Evolutionary conservation across 2,797 vertebrate genomes (phyloP).

Genomic region (Calcarius lapponicus): DNA sequence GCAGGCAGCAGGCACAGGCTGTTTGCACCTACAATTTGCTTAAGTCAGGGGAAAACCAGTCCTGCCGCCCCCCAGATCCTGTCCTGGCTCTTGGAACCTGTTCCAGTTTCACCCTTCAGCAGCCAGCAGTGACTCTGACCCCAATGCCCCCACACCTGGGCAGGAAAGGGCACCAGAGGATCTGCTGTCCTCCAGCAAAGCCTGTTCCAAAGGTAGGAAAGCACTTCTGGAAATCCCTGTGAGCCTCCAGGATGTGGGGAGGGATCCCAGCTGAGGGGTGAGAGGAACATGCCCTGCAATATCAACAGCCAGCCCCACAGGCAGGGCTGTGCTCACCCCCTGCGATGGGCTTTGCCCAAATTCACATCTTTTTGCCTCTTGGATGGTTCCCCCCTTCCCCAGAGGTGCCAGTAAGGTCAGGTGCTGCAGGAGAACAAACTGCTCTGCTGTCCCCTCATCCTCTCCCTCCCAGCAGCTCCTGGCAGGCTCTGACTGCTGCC

Average conservation of each 20-base stretch:
- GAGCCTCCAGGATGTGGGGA: neutral
- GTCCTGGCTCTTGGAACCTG: neutral
- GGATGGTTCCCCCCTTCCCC: neutral
- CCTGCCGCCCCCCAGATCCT: neutral
- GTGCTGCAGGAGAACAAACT: neutral
- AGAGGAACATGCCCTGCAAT: rapidly evolving
- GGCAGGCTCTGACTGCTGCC: neutral
- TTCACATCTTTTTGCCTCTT: neutral
- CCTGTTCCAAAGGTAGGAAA: neutral
- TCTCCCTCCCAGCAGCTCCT: neutral
- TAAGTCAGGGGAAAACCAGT: neutral
- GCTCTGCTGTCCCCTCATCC: neutral
- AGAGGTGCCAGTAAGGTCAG: too few relatives aligned
- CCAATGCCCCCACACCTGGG: rapidly evolving
- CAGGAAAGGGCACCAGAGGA: neutral
- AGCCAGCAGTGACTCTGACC: neutral
- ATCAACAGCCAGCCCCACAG: rapidly evolving
- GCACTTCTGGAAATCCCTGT: neutral
- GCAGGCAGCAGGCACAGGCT: neutral
- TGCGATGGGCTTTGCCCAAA: rapidly evolving
- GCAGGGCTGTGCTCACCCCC: neutral
- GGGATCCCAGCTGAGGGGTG: neutral
- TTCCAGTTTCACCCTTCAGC: neutral
- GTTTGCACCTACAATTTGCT: neutral
- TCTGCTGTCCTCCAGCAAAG: neutral